Evolutionary conservation across 2,113 vertebrate genomes (phyloP).

Genomic region (Nettapus auritus): DNA sequence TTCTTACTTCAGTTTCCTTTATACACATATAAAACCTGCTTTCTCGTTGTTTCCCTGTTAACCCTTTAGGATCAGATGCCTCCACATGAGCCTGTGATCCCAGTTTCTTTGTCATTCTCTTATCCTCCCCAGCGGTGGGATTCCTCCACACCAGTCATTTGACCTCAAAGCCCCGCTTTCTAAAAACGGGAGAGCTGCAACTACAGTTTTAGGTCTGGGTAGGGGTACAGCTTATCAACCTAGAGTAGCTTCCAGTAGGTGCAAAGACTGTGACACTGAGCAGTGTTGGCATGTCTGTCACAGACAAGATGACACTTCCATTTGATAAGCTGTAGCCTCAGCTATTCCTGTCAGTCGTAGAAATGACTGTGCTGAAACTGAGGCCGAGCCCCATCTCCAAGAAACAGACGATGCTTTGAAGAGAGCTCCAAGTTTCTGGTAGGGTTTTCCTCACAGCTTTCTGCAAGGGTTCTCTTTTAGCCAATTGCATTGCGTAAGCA

Average conservation of each 20-base stretch:
- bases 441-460: not conserved
- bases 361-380: not conserved
- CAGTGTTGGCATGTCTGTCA: conserved; percentile 50
- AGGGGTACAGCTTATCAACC: conserved; percentile 44
- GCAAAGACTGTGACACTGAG: conserved; percentile 63
- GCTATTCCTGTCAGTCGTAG: not conserved
- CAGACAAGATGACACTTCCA: conserved; percentile 49
- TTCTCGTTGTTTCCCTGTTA: conserved; percentile 24
- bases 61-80: not conserved
- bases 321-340: conserved; percentile 52
- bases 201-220: not conserved
- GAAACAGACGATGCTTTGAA: not conserved
- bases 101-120: not conserved
- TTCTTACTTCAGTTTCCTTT: conserved; percentile 27
- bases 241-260: conserved; percentile 56
- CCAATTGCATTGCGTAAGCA: not conserved
- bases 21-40: not conserved
- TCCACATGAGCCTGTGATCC: not conserved
- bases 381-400: not conserved
- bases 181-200: conserved; percentile 5
- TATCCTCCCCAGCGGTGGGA: not conserved
- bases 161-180: conserved; percentile 10
- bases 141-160: not conserved
- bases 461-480: not conserved
- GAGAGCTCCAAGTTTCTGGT: not conserved